Evolutionary conservation across 1,140 invertebrate genomes (phyloP), one percentile per base, ranked within the genome.

Genomic region (Heterodera schachtii): DNA sequence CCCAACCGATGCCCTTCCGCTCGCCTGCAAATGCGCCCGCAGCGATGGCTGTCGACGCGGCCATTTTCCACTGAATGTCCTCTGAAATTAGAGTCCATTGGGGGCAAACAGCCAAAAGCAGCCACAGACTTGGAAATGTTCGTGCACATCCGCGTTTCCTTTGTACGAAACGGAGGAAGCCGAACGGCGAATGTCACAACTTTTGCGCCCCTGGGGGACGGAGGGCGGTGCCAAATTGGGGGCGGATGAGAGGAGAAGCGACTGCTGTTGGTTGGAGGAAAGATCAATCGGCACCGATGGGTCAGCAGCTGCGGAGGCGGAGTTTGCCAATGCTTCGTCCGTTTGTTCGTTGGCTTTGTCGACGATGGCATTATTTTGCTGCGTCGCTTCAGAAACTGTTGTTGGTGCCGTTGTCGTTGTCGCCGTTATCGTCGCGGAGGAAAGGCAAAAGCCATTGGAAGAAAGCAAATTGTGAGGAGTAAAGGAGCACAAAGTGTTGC

Each of bases 1-100:
- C 6, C 31, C 69, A 11, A 46, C 69, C 69, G 44, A 21, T 6
- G 41, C 44, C 44, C 41, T 46, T 41, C 41, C 69, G 21, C n/a
- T 46, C 66, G n/a, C 11, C 43, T 44, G 57, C 57, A 67, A 78
- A n/a, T 70, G 76, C 8, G 70, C 31, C 8, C 64, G 47, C 21
- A 70, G 44, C 21, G 76, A 78, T n/a, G 76, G 76, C 19, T 67
- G 49, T 31, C 41, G 66, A 21, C 70, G 66, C 7, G 76, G 76
- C 76, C 76, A 78, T 67, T 78, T 78, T 11, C 76, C 76, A 47
- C 64, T 69, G 70, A 78, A 78, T 78, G 76, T 78, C 16, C 76
- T 43, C 70, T 78, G 16, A 13, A 64, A 64, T 5, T 64, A 19
- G 19, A 64, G 1, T 11, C 57, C 57, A 52, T 52, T 52, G 49